phyloP scores from a whole-genome alignment of 2,797 vertebrate species.

The Prunella strophiata region DNA sequence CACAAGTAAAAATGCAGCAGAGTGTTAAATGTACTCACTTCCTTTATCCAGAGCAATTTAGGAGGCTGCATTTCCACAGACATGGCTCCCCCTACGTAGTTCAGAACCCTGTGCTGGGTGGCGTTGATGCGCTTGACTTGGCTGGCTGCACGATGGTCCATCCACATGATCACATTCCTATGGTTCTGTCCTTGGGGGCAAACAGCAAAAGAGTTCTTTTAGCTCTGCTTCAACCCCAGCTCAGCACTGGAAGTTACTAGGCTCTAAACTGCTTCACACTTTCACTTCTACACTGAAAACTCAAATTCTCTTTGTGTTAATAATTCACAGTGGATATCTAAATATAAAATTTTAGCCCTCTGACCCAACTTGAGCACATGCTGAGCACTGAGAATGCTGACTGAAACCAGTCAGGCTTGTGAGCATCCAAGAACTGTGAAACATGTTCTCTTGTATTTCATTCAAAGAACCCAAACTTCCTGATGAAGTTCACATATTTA shows the following conservation, averaged over 20 bases:
- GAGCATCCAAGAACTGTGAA: not conserved
- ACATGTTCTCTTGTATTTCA: not conserved
- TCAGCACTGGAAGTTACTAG: not conserved
- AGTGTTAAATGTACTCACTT: slow-evolving; percentile 81
- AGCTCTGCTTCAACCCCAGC: not conserved
- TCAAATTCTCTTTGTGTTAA: not conserved
- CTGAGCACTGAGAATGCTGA: not conserved
- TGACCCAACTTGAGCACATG: not conserved
- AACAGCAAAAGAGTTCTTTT: not conserved
- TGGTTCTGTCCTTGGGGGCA: slow-evolving; percentile 75
- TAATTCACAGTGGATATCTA: not conserved
- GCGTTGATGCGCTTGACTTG: slow-evolving; percentile 88
- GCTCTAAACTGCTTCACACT: not conserved
- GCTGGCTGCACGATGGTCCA: slow-evolving; percentile 91
- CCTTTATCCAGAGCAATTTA: slow-evolving; percentile 95
- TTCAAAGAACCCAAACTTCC: not conserved
- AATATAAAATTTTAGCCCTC: not conserved
- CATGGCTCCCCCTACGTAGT: slow-evolving; percentile 90
- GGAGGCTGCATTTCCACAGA: slow-evolving; percentile 98
- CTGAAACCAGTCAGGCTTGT: not conserved
- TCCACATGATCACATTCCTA: slow-evolving; percentile 95
- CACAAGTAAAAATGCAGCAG: not conserved
- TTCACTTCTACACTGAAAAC: not conserved
- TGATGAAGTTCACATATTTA: not conserved
- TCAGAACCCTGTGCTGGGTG: slow-evolving; percentile 82